A percentile compares a stretch with the other conserved stretches of the same genome.
These are phyloP conservation scores for Malurus leucopterus DNA, from an alignment of 2,797 vertebrate genomes.

Conservation along the genomic window DNA sequence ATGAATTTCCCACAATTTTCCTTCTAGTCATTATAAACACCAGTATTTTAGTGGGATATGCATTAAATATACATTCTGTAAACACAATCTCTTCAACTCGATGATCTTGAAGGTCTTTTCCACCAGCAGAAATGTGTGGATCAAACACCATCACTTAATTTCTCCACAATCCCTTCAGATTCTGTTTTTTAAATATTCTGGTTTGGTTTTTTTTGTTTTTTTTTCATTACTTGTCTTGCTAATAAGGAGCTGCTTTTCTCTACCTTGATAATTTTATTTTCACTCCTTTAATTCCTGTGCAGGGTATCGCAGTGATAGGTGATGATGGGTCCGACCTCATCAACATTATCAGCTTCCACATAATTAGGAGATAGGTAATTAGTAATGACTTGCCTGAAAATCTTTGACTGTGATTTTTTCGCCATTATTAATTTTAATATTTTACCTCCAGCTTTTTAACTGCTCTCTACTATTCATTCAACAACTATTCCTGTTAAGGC, in stretches of 20 bases:
- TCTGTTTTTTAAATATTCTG: neutral
- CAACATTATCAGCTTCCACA: neutral
- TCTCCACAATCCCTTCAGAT: rapidly evolving
- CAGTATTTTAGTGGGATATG: neutral
- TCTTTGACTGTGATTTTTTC: neutral
- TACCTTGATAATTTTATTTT: neutral
- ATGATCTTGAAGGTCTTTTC: neutral
- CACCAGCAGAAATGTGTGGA: neutral
- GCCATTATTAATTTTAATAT: neutral
- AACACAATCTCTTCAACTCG: rapidly evolving
- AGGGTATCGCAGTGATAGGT: neutral
- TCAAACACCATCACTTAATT: neutral
- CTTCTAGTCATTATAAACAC: neutral
- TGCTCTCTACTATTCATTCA: neutral
- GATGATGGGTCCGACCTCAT: neutral
- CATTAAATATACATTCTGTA: neutral
- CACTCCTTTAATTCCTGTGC: neutral
- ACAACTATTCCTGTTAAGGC: neutral
- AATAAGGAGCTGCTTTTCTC: neutral
- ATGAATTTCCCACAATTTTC: neutral
- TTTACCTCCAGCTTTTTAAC: neutral
- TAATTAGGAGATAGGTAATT: neutral
- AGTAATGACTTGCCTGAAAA: neutral
- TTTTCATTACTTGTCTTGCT: neutral
- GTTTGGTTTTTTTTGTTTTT: neutral